These are phyloP conservation scores for Trimorus sp. DNA, from an alignment of 2,888 invertebrate species.

Conservation along the genomic window DNA sequence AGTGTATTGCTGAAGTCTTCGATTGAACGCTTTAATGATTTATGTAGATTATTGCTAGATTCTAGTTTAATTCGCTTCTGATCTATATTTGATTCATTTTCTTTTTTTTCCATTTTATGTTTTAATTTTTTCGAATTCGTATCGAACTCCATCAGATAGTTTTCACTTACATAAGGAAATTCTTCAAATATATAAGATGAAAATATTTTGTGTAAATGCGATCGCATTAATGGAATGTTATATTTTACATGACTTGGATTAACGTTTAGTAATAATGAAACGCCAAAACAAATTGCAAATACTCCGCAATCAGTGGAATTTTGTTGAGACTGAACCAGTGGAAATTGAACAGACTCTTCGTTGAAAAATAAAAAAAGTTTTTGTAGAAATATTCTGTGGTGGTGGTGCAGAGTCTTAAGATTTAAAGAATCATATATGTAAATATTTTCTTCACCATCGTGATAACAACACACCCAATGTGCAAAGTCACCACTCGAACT, in stretches of 20 bases:
- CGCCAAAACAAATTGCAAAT: slow-evolving; percentile 6
- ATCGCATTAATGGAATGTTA: slow-evolving; percentile 6
- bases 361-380: slow-evolving; percentile 15
- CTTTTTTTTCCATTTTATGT: no score
- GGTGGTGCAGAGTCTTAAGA: neutral
- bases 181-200: slow-evolving; percentile 5
- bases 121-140: no score
- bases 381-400: slow-evolving; percentile 3
- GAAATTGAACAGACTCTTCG: slow-evolving; percentile 1
- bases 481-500: neutral
- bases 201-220: slow-evolving; percentile 21
- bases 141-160: no score
- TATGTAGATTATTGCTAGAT: neutral
- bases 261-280: slow-evolving; percentile 7
- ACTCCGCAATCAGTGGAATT: slow-evolving; percentile 26
- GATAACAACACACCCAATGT: slow-evolving; percentile 18
- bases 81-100: no score
- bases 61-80: no score
- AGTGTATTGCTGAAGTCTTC: no score
- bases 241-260: neutral
- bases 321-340: slow-evolving; percentile 1
- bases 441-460: slow-evolving; percentile 8
- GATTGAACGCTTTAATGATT: no score
- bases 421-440: slow-evolving; percentile 30
- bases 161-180: slow-evolving; percentile 6